Evolutionary conservation across 2,888 invertebrate species (phyloP).

Genomic region (Caenorhabditis macrosperma): DNA sequence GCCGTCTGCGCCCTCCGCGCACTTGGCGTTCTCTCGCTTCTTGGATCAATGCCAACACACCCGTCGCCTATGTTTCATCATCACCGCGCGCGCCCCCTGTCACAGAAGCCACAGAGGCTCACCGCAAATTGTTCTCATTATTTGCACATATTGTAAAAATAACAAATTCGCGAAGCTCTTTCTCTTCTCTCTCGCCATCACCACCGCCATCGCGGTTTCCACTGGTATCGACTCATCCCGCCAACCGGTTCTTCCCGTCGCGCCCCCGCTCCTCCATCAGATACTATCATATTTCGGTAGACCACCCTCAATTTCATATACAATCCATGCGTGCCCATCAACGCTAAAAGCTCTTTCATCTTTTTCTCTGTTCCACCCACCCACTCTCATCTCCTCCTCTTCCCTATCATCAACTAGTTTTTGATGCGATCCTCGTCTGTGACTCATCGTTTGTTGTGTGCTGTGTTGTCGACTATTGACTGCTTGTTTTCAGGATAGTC

Average conservation of each 20-base stretch:
- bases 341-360: slow-evolving; percentile 17
- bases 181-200: neutral
- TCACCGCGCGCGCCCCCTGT: slow-evolving; percentile 13
- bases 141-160: slow-evolving; percentile 42
- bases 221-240: slow-evolving; percentile 10
- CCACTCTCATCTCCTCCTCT: neutral
- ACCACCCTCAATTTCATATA: slow-evolving; percentile 30
- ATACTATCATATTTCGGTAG: slow-evolving; percentile 24
- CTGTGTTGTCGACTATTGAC: neutral
- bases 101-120: slow-evolving; percentile 2
- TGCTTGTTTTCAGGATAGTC: slow-evolving; percentile 49
- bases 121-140: slow-evolving; percentile 32
- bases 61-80: slow-evolving; percentile 52
- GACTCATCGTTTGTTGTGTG: slow-evolving; percentile 39
- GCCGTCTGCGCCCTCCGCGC: slow-evolving; percentile 23
- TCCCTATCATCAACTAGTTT: slow-evolving; percentile 10
- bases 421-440: slow-evolving; percentile 12
- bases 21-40: slow-evolving; percentile 30
- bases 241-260: slow-evolving; percentile 38
- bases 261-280: slow-evolving; percentile 19
- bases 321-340: slow-evolving; percentile 4
- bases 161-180: slow-evolving; percentile 9
- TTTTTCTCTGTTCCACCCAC: slow-evolving; percentile 5
- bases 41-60: slow-evolving; percentile 62
- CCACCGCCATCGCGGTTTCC: slow-evolving; percentile 1